These are phyloP conservation scores for Labrus mixtus DNA, from an alignment of 2,113 vertebrate species.

Conservation along the genomic window DNA sequence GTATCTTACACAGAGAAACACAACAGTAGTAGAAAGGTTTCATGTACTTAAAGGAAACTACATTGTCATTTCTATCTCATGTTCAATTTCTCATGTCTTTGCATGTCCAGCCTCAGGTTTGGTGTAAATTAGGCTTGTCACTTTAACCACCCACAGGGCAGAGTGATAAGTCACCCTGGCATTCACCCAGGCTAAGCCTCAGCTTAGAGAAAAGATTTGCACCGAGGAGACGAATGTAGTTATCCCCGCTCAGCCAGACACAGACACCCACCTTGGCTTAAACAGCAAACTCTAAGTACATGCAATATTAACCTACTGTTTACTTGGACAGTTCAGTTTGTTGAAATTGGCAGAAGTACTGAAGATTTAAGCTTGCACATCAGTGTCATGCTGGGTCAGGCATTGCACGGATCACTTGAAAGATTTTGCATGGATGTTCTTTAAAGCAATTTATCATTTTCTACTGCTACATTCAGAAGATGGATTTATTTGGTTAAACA, in stretches of 20 bases:
- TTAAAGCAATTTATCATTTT: conserved; percentile 58
- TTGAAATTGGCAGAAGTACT: conserved; percentile 37
- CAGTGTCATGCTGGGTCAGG: conserved; percentile 56
- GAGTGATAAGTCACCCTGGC: conserved; percentile 55
- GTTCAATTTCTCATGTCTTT: conserved; percentile 10
- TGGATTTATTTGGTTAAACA: conserved; percentile 40
- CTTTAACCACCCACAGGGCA: conserved; percentile 49
- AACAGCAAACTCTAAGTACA: conserved; percentile 22
- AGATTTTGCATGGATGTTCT: conserved; percentile 31
- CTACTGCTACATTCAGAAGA: conserved; percentile 35
- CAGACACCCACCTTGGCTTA: conserved; percentile 39
- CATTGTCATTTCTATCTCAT: background rate
- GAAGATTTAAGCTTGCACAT: conserved; percentile 44
- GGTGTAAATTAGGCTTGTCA: conserved; percentile 44
- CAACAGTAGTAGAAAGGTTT: background rate
- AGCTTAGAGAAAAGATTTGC: conserved; percentile 68
- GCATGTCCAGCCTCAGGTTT: conserved; percentile 15
- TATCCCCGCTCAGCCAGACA: conserved; percentile 38
- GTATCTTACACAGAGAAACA: background rate
- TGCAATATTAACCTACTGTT: conserved; percentile 39
- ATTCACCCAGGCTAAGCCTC: conserved; percentile 42
- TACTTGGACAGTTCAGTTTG: conserved; percentile 27
- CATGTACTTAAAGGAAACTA: background rate
- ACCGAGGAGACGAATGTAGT: conserved; percentile 25
- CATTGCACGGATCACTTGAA: conserved; percentile 28